Percentiles rank a stretch among this genome's conserved stretches.
Conservation (phyloP, 1,140 invertebrate species). For the Gryon sp. region DNA sequence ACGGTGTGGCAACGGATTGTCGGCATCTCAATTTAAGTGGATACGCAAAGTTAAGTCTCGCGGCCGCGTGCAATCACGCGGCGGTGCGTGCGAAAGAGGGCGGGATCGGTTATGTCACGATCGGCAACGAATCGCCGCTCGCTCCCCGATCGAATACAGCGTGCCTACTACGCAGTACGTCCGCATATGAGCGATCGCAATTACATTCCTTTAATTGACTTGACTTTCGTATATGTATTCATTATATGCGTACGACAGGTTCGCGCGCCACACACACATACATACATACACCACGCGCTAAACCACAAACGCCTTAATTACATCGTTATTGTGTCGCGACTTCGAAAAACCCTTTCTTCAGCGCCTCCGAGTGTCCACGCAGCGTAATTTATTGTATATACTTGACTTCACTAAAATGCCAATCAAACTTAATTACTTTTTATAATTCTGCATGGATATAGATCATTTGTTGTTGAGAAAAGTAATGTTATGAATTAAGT, state of each 20-base stretch:
- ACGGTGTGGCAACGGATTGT: neutral
- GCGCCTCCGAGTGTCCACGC: slow-evolving; percentile 1
- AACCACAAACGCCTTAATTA: slow-evolving; percentile 38
- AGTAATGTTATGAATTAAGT: no score
- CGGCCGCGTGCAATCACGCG: slow-evolving; percentile 38
- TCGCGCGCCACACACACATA: no score
- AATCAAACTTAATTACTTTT: no score
- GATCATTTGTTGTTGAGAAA: no score
- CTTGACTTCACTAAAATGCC: no score
- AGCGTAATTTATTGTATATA: neutral
- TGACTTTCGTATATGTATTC: slow-evolving; percentile 47
- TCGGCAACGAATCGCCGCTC: slow-evolving; percentile 25
- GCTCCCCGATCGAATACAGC: slow-evolving; percentile 30
- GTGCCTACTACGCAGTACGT: slow-evolving; percentile 59
- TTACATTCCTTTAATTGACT: slow-evolving; percentile 63
- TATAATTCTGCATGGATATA: no score
- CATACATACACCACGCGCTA: no score
- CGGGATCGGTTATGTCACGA: slow-evolving; percentile 60
- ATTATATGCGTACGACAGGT: slow-evolving; percentile 48
- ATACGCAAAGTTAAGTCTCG: slow-evolving; percentile 3
- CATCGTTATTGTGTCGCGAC: slow-evolving; percentile 28
- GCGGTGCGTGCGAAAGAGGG: slow-evolving; percentile 33
- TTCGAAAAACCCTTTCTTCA: slow-evolving; percentile 28
- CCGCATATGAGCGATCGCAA: slow-evolving; percentile 62
- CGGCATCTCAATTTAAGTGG: slow-evolving; percentile 31